Evolutionary conservation across 1,140 invertebrate species (phyloP), one percentile per base, ranked within the genome.

Genomic region (Heterodera schachtii): DNA sequence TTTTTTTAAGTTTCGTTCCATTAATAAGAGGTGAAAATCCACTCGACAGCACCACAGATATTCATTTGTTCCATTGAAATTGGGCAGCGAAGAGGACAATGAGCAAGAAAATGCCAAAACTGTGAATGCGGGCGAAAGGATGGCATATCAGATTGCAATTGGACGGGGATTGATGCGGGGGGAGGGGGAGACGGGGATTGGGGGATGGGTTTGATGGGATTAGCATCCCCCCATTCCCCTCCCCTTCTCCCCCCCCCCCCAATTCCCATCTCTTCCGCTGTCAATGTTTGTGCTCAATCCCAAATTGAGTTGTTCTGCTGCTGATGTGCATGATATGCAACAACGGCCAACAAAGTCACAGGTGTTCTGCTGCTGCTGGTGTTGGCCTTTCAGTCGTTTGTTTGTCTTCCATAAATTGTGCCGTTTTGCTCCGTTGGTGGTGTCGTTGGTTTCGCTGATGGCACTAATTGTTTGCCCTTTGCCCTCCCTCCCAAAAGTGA

Each of bases 311-410:
- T 64, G 57, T 64, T 64, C 57, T 64, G 57, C 11, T 64, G 57
- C 57, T 64, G 57, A 64, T 64, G 57, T 19, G 13, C 57, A 64
- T 64, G 57, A 64, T 64, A 64, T 64, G 57, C 57, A 64, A 64
- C 16, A 64, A 64, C 57, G 16, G 57, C 11, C 13, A 64, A 19
- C 4, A 64, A 64, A 64, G 57, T 64, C 57, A 64, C 57, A 64
- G 57, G 57, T 64, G 57, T 64, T 11, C 57, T 19, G 57, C 52
- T 64, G 49, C 49, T 11, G 49, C 11, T 52, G 49, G 6, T 11
- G 49, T 52, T 52, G 49, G 49, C 49, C 49, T 11, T 64, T 13
- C 31, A 0, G 31, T 31, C 57, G 16, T 64, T 64, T 64, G 57
- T 64, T 64, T 64, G 57, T 19, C 57, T 19, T 19, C 57, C 57